Evolutionary conservation across 1,140 invertebrate genomes (phyloP).

Genomic region (Oppia nitens): DNA sequence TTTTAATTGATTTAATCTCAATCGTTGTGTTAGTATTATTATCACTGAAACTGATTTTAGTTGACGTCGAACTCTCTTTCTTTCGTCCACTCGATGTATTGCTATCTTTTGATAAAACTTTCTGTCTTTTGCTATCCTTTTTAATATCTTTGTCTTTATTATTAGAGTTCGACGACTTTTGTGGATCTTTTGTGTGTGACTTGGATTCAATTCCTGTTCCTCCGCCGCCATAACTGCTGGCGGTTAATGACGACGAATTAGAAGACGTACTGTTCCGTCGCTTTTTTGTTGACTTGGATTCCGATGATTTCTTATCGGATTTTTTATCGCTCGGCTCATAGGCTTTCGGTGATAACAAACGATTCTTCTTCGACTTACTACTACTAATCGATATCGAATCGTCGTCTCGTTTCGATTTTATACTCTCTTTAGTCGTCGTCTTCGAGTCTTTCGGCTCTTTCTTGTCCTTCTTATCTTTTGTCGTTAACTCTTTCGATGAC

Average conservation of each 20-base stretch:
- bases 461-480: background rate
- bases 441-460: background rate
- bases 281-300: background rate
- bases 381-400: background rate
- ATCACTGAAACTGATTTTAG: slow-evolving; percentile 28
- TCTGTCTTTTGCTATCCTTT: slow-evolving; percentile 16
- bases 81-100: slow-evolving; percentile 30
- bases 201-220: background rate
- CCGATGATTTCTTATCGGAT: slow-evolving; percentile 5
- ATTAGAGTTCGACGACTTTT: background rate
- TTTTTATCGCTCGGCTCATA: background rate
- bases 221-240: background rate
- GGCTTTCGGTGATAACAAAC: background rate
- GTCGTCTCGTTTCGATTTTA: background rate
- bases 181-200: background rate
- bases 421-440: slow-evolving; percentile 15
- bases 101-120: slow-evolving; percentile 24
- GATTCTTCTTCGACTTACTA: background rate
- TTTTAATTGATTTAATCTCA: slow-evolving; percentile 18
- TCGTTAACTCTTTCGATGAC: background rate
- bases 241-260: background rate
- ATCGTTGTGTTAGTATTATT: slow-evolving; percentile 26
- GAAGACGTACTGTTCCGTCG: slow-evolving; percentile 6
- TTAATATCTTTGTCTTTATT: slow-evolving; percentile 12
- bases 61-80: slow-evolving; percentile 34